Conservation (phyloP, 2,888 invertebrate genomes). For the Cecidostiba fungosa region DNA sequence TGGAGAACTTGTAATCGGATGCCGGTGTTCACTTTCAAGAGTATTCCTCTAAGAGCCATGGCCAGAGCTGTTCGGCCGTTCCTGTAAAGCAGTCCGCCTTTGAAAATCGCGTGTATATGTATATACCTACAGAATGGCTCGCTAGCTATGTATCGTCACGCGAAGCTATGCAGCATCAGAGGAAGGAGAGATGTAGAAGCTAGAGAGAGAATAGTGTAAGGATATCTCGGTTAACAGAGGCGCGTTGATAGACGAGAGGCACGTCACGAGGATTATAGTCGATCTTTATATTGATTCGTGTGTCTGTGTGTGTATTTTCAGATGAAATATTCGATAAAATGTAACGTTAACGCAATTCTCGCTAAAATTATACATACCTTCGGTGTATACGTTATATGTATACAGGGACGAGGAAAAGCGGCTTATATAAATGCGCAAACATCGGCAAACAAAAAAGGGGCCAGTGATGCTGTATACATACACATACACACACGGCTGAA, state of each 20-base stretch:
- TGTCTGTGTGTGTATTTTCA: no score
- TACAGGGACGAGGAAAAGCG: neutral
- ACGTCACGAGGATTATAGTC: neutral
- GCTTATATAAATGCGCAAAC: neutral
- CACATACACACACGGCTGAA: neutral
- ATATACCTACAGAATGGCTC: neutral
- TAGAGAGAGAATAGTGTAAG: neutral
- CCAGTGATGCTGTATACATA: neutral
- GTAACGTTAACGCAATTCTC: no score
- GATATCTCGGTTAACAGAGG: slow-evolving; percentile 7
- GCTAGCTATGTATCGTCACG: neutral
- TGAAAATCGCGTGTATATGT: slow-evolving; percentile 31
- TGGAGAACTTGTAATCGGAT: slow-evolving; percentile 72
- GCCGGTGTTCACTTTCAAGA: slow-evolving; percentile 76
- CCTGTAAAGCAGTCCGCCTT: slow-evolving; percentile 29
- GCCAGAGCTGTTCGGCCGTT: neutral
- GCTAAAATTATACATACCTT: neutral
- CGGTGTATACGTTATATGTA: neutral
- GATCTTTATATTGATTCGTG: neutral
- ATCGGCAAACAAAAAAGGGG: neutral
- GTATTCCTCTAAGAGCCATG: slow-evolving; percentile 68
- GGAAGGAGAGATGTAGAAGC: neutral
- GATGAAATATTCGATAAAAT: no score
- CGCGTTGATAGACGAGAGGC: neutral
- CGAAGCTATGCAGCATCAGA: neutral